These are phyloP conservation scores for Leucoraja erinaceus DNA, from an alignment of 2,113 vertebrate genomes.

Conservation along the genomic window DNA sequence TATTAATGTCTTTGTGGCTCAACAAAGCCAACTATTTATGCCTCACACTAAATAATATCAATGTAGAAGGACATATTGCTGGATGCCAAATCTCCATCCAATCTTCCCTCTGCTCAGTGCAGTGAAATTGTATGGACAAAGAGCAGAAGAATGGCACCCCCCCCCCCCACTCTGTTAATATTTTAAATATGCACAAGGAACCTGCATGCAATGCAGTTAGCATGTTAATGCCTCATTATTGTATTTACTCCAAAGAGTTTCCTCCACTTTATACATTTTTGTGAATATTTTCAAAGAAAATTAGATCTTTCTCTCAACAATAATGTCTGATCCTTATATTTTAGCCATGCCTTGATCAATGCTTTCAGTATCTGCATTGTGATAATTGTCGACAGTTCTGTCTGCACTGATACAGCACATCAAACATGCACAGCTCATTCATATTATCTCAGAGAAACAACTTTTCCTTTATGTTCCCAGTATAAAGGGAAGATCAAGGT, in stretches of 20 bases:
- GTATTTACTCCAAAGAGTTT: background rate
- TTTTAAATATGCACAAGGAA: background rate
- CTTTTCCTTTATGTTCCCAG: background rate
- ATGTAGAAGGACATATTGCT: background rate
- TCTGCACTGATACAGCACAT: background rate
- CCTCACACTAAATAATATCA: background rate
- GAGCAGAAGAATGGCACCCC: background rate
- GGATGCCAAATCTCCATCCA: background rate
- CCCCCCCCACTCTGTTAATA: background rate
- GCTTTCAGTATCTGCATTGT: background rate
- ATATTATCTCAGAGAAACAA: background rate
- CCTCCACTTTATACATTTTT: slow-evolving; percentile 20
- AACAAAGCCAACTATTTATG: background rate
- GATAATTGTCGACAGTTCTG: slow-evolving; percentile 5
- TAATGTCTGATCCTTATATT: background rate
- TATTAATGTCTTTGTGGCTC: background rate
- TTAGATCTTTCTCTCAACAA: background rate
- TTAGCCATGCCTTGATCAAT: background rate
- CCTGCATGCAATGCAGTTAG: background rate
- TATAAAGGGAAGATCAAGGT: slow-evolving; percentile 14
- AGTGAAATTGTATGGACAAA: background rate
- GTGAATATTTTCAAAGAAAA: slow-evolving; percentile 25
- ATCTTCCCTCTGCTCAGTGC: background rate
- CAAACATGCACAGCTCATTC: background rate
- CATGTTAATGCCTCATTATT: background rate